Evolutionary conservation across 2,888 invertebrate genomes (phyloP), one percentile per base, ranked within the genome.

Genomic region (Drosophila suboccidentalis): DNA sequence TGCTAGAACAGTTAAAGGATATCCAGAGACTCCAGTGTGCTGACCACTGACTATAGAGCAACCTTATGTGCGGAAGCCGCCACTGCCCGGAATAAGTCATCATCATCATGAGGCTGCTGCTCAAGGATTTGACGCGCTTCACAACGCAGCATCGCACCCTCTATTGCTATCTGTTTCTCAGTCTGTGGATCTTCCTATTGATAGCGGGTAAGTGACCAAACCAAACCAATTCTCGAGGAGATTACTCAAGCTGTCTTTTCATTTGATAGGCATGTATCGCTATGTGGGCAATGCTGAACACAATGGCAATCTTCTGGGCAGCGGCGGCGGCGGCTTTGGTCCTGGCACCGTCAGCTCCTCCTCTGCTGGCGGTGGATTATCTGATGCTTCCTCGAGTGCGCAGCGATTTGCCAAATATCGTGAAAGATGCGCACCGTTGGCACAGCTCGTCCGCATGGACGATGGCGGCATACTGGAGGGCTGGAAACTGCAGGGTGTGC

Each of bases 81-180:
- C 75, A 54, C 66, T 69, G 85, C 55, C 70, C 44, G 46, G 69
- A 34, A 13, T 19, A 51, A n/a, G 22, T 38, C 15, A n/a, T 13
- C 15, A 34, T 38, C 46, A 70, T 32, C 36, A 78, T 84, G 74
- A 84, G 63, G 80, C 71, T 93, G 91, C 76, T 94, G 91, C 91
- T 94, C 73, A 93, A 93, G 80, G 94, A 94, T 90, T 93, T 94
- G 89, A 93, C 94, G 79, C 94, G 95, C 68, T 93, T 95, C 74
- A 94, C 94, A 19, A 94, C 94, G 82, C 96, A 96, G 90, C 96
- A 96, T 90, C 94, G 96, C 89, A 96, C 97, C 34, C 94, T 97
- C 90, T 96, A 97, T 90, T 97, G 97, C 93, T 97, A 97, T 91
- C 93, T 97, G 82, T 94, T 97, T 64, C 95, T 97, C 93, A 96